These are phyloP conservation scores for Danio albolineatus DNA, from an alignment of 2,797 vertebrate genomes.

Conservation along the genomic window DNA sequence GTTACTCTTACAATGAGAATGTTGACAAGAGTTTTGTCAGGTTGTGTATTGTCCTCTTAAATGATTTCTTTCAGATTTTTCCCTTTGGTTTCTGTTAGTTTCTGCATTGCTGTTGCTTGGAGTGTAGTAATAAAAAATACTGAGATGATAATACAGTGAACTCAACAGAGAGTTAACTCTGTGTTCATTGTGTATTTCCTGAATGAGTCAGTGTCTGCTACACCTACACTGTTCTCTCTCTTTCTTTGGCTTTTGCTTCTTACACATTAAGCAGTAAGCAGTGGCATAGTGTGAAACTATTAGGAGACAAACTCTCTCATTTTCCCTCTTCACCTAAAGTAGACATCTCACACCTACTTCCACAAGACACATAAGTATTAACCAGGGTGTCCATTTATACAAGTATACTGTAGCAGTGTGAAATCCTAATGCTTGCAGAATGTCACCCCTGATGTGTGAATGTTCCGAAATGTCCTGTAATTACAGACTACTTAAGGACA, in stretches of 20 bases:
- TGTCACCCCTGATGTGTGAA: slow-evolving; percentile 21
- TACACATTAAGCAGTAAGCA: not conserved
- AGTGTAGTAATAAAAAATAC: not conserved
- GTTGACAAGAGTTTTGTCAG: too few species aligned
- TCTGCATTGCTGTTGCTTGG: not conserved
- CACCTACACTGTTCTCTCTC: not conserved
- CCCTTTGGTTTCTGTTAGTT: not conserved
- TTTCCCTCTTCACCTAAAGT: slow-evolving; percentile 10
- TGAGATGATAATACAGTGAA: not conserved
- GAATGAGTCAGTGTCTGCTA: not conserved
- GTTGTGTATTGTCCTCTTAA: too few species aligned
- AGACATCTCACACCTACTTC: slow-evolving; percentile 20
- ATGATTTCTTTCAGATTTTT: not conserved
- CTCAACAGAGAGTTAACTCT: slow-evolving; percentile 6
- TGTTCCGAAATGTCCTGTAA: slow-evolving; percentile 43
- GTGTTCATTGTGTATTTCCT: slow-evolving; percentile 12
- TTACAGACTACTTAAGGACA: slow-evolving; percentile 50
- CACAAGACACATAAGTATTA: not conserved
- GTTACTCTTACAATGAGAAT: too few species aligned
- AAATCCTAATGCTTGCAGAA: slow-evolving; percentile 23
- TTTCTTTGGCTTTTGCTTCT: not conserved
- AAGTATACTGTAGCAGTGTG: not conserved
- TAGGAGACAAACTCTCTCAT: not conserved
- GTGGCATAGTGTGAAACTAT: not conserved
- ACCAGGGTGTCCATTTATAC: not conserved